These are phyloP conservation scores for Fulica atra DNA, from an alignment of 2,113 vertebrate species.

Conservation along the genomic window DNA sequence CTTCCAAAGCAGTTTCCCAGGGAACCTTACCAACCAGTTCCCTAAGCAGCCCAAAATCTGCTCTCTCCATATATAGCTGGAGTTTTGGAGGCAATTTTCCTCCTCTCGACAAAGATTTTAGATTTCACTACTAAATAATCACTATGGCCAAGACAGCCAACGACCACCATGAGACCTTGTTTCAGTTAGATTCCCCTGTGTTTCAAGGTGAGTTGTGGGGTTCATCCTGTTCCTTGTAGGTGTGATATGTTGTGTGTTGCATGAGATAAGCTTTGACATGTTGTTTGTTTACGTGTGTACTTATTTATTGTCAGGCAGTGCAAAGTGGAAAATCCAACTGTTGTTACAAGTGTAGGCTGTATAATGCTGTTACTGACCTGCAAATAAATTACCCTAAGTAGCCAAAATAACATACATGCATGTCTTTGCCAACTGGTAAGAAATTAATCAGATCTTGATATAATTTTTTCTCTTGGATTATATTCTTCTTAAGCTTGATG, in stretches of 20 bases:
- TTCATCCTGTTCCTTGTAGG: not conserved
- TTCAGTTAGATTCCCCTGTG: not conserved
- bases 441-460: not conserved
- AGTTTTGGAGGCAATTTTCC: too few species aligned
- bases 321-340: not conserved
- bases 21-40: too few species aligned
- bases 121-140: too few species aligned
- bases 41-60: too few species aligned
- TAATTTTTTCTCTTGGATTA: not conserved
- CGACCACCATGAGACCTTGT: too few species aligned
- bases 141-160: too few species aligned
- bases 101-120: too few species aligned
- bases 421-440: not conserved
- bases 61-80: too few species aligned
- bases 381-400: not conserved
- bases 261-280: not conserved
- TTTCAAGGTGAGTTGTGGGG: not conserved
- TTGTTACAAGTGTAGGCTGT: not conserved
- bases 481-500: not conserved
- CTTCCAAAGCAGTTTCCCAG: too few species aligned
- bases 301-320: not conserved
- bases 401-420: not conserved
- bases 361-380: not conserved
- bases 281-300: not conserved
- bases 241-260: not conserved